Conservation (phyloP, 2,797 vertebrate genomes). For the Hyperoplus lanceolatus region DNA sequence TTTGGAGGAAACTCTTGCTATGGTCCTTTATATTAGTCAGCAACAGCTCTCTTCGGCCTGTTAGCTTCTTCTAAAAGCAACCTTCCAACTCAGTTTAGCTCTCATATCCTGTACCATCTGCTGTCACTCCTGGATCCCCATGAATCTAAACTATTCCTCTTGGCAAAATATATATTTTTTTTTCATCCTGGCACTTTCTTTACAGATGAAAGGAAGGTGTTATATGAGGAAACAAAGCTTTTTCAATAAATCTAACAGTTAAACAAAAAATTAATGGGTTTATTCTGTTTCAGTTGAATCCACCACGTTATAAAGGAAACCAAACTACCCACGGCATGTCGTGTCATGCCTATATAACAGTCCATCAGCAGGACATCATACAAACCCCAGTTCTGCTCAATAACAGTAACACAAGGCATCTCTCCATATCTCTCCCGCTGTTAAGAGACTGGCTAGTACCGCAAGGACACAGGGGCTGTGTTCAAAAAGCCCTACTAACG, state of each 20-base stretch:
- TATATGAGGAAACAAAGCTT: background rate
- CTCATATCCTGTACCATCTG: conserved; percentile 15
- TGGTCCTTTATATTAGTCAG: background rate
- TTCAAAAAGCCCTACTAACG: too few relatives aligned
- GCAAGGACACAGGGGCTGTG: too few relatives aligned
- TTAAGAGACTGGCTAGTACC: too few relatives aligned
- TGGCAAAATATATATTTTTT: background rate
- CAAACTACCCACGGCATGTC: too few relatives aligned
- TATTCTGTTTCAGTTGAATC: background rate
- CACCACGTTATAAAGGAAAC: too few relatives aligned
- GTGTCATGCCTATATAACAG: too few relatives aligned
- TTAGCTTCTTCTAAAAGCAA: background rate
- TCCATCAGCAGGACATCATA: too few relatives aligned
- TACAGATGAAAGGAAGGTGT: background rate
- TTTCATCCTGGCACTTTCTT: background rate
- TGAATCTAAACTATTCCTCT: conserved; percentile 6
- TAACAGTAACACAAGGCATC: too few relatives aligned
- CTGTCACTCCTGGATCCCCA: background rate
- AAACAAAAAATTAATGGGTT: background rate
- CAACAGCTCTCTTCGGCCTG: background rate
- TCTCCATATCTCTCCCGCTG: too few relatives aligned
- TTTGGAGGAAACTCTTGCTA: too few relatives aligned
- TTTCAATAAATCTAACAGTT: background rate
- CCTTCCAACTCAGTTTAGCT: background rate
- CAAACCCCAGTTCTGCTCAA: too few relatives aligned